Conservation (phyloP, 1,140 invertebrate species). For the Papilio xuthus region DNA sequence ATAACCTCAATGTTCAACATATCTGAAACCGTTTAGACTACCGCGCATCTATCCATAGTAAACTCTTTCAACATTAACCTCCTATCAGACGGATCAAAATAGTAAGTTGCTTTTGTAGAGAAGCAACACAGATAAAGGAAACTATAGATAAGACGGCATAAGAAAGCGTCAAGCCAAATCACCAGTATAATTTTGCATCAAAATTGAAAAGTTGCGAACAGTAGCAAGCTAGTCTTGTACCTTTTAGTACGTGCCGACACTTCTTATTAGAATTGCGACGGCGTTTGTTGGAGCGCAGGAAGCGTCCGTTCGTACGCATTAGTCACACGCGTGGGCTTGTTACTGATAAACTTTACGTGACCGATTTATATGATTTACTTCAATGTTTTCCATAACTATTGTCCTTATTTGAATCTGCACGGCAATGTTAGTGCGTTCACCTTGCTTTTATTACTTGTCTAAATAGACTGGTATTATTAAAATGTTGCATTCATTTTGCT, state of each 20-base stretch:
- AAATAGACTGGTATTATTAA: neutral
- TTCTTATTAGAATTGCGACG: slow-evolving; percentile 67
- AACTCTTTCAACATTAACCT: too few species aligned
- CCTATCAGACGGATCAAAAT: too few species aligned
- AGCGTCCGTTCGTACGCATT: slow-evolving; percentile 61
- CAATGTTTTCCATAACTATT: slow-evolving; percentile 45
- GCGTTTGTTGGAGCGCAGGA: slow-evolving; percentile 64
- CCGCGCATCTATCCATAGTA: too few species aligned
- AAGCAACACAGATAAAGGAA: too few species aligned
- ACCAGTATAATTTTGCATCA: neutral
- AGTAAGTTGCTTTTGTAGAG: too few species aligned
- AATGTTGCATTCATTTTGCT: too few species aligned
- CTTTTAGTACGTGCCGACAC: slow-evolving; percentile 38
- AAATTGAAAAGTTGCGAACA: slow-evolving; percentile 1
- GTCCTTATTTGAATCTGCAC: slow-evolving; percentile 50
- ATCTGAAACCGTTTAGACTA: too few species aligned
- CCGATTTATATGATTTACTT: slow-evolving; percentile 59
- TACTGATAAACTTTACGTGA: slow-evolving; percentile 67
- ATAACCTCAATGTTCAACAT: too few species aligned
- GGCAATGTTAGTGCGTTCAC: slow-evolving; percentile 51
- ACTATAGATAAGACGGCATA: neutral
- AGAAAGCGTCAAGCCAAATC: neutral
- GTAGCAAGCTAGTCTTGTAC: slow-evolving; percentile 20
- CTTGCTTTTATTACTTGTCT: slow-evolving; percentile 41
- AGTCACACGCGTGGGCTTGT: slow-evolving; percentile 63